phyloP scores from a whole-genome alignment of 2,113 vertebrate species.

The Corythaixoides concolor region DNA sequence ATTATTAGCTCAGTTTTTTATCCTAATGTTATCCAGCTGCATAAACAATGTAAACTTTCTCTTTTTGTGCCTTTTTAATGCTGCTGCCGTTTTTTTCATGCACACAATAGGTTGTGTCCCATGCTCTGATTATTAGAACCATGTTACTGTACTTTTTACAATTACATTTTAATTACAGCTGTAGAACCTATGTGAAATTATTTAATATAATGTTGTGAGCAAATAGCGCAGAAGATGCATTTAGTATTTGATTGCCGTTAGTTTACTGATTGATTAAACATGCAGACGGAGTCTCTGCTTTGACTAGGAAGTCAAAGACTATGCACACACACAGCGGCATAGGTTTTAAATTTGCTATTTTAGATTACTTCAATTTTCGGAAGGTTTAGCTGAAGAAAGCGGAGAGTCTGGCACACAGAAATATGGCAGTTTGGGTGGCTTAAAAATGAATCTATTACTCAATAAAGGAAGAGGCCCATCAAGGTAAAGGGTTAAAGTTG shows the following conservation, averaged over 20 bases:
- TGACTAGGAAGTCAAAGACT: background rate
- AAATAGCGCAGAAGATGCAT: slow-evolving; percentile 33
- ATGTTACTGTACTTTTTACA: background rate
- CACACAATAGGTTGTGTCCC: background rate
- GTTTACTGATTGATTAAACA: slow-evolving; percentile 60
- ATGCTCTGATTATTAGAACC: background rate
- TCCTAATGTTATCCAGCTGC: background rate
- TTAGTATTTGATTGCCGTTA: slow-evolving; percentile 58
- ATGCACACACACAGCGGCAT: rapidly evolving
- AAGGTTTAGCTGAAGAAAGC: background rate
- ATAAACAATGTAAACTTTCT: background rate
- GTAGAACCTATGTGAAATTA: slow-evolving; percentile 38
- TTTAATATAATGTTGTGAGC: slow-evolving; percentile 60
- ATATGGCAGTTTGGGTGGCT: background rate
- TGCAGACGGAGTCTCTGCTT: background rate
- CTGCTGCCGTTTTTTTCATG: background rate
- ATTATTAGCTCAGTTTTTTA: background rate
- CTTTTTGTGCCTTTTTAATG: background rate
- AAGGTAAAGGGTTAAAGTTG: background rate
- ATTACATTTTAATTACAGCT: slow-evolving; percentile 44
- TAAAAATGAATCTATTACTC: background rate
- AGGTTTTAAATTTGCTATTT: background rate
- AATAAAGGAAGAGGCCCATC: background rate
- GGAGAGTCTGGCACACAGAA: background rate
- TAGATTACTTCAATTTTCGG: background rate